Evolutionary conservation across 1,140 invertebrate species (phyloP).

Genomic region (Cyphomyrmex costatus): DNA sequence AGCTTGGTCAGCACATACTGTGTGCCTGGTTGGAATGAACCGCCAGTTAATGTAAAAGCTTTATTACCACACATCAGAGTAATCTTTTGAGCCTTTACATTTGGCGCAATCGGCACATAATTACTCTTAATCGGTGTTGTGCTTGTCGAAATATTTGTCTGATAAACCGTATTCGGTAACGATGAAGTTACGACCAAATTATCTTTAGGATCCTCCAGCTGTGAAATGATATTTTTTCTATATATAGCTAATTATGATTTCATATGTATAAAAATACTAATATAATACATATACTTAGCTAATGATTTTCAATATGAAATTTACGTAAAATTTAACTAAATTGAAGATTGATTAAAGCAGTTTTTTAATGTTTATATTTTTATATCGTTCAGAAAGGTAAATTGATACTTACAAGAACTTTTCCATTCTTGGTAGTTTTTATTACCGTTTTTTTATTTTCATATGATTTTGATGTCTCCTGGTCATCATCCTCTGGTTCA

Average conservation of each 20-base stretch:
- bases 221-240: conserved; percentile 25
- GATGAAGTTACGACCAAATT: conserved; percentile 49
- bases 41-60: conserved; percentile 76
- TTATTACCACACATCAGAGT: conserved; percentile 76
- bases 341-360: background rate
- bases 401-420: conserved; percentile 33
- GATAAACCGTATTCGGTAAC: conserved; percentile 62
- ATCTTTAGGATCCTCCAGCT: conserved; percentile 54
- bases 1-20: conserved; percentile 78
- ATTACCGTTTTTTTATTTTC: conserved; percentile 39
- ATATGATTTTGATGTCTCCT: conserved; percentile 51
- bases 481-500: conserved; percentile 58
- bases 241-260: background rate
- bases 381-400: background rate
- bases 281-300: background rate
- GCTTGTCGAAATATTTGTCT: conserved; percentile 59
- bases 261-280: background rate
- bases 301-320: background rate
- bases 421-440: background rate
- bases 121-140: conserved; percentile 35
- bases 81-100: conserved; percentile 69
- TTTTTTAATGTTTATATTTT: too few species aligned
- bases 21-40: conserved; percentile 70
- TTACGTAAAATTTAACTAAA: background rate
- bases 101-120: conserved; percentile 64